A percentile compares a stretch with the other conserved stretches of the same genome.
phyloP scores from a whole-genome alignment of 2,113 vertebrate genomes.

The Syngnathus scovelli region DNA sequence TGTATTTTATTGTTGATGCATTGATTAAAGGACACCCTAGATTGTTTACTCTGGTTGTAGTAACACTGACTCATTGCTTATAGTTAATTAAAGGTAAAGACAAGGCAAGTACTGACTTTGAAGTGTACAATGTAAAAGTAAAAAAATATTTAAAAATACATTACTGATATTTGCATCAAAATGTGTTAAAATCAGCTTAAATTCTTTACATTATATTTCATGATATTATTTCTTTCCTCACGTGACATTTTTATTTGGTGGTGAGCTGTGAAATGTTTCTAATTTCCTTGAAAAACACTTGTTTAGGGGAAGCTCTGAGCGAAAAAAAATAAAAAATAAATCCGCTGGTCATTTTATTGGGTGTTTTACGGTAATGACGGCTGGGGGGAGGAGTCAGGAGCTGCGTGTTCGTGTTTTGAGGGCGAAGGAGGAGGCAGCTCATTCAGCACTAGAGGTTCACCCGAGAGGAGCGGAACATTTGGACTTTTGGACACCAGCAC shows the following conservation, averaged over 20 bases:
- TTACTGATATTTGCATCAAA: neutral
- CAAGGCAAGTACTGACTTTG: neutral
- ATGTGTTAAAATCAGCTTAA: too few species aligned
- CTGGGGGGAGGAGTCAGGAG: slow-evolving; percentile 27
- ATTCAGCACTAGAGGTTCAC: slow-evolving; percentile 50
- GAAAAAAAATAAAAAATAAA: neutral
- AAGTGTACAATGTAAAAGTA: neutral
- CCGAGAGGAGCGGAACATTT: slow-evolving; percentile 29
- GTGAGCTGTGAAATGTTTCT: too few species aligned
- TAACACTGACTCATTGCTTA: neutral
- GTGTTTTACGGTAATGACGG: slow-evolving; percentile 1
- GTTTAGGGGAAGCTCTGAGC: neutral
- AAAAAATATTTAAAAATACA: neutral
- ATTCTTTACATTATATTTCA: too few species aligned
- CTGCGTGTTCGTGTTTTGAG: slow-evolving; percentile 34
- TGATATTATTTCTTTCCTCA: too few species aligned
- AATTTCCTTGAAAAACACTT: neutral
- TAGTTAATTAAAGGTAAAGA: neutral
- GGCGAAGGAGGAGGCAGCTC: slow-evolving; percentile 37
- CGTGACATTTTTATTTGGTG: too few species aligned
- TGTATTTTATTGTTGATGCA: neutral
- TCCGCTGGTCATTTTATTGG: neutral
- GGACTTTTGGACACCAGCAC: slow-evolving; percentile 19
- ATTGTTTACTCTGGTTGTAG: neutral
- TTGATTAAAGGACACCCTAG: neutral